Evolutionary conservation across 37 sponge, comb jelly and placozoan genomes (phyloP).

Genomic region (Oopsacas minuta): DNA sequence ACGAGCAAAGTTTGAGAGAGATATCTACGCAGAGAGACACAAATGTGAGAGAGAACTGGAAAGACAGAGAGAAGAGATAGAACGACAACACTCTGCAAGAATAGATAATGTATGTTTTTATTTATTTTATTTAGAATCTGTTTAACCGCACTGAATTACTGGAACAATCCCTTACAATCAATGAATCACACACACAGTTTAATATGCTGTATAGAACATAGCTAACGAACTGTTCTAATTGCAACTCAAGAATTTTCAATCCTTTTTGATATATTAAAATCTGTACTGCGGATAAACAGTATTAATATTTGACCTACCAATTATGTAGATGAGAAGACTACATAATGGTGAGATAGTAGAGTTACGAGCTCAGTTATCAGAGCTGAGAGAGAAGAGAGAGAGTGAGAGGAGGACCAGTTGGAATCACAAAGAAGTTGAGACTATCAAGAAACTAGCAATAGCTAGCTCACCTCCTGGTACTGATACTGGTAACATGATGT

Average conservation of each 20-base stretch:
- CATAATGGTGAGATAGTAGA: background rate
- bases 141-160: background rate
- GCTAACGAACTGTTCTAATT: no score
- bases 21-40: background rate
- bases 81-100: background rate
- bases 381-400: background rate
- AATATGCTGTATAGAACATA: no score
- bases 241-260: no score
- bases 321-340: background rate
- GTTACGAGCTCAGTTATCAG: background rate
- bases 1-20: background rate
- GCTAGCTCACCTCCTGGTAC: background rate
- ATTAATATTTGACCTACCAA: no score
- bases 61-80: background rate
- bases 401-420: background rate
- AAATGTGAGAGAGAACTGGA: background rate
- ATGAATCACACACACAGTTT: background rate
- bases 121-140: background rate
- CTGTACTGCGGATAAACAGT: no score
- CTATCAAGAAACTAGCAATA: background rate
- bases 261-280: no score
- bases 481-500: background rate
- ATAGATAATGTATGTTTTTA: constrained; percentile 9
- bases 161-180: background rate
- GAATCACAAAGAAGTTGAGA: constrained; percentile 10